phyloP scores from a whole-genome alignment of 2,113 vertebrate species.

The Rana temporaria region DNA sequence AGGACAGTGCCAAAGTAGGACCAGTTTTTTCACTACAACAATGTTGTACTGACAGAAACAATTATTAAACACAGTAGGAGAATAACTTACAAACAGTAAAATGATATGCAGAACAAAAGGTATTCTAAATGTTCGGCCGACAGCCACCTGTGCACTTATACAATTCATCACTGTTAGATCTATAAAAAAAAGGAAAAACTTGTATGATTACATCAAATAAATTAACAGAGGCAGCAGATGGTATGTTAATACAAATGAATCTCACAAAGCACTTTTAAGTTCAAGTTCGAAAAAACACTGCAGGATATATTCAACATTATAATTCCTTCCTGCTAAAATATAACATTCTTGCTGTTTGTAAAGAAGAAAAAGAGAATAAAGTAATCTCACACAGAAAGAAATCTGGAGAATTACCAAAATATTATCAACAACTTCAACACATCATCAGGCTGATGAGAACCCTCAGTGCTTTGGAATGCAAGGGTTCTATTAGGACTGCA shows the following conservation, averaged over 20 bases:
- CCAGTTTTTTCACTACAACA: no score
- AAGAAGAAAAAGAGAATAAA: conserved; percentile 9
- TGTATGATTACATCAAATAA: conserved; percentile 30
- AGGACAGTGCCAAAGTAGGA: no score
- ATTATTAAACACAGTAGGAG: no score
- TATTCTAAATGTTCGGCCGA: background rate
- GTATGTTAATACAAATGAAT: conserved; percentile 43
- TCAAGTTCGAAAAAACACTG: conserved; percentile 29
- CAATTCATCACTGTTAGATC: background rate
- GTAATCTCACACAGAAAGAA: conserved; percentile 26
- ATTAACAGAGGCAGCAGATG: conserved; percentile 25
- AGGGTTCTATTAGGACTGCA: conserved; percentile 5
- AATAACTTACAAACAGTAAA: no score
- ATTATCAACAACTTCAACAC: conserved; percentile 10
- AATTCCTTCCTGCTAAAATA: conserved; percentile 30
- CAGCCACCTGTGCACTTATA: background rate
- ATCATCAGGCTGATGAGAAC: conserved; percentile 20
- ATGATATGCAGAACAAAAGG: background rate
- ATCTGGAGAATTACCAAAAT: conserved; percentile 39
- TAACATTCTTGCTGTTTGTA: conserved; percentile 6
- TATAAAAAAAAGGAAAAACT: background rate
- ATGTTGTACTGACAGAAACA: no score
- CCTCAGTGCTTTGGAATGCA: background rate
- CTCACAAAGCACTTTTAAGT: conserved; percentile 14
- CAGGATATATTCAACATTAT: conserved; percentile 38